Evolutionary conservation across 2,797 vertebrate genomes (phyloP), one percentile per base, ranked within the genome.

Genomic region (Gobionotothen gibberifrons): DNA sequence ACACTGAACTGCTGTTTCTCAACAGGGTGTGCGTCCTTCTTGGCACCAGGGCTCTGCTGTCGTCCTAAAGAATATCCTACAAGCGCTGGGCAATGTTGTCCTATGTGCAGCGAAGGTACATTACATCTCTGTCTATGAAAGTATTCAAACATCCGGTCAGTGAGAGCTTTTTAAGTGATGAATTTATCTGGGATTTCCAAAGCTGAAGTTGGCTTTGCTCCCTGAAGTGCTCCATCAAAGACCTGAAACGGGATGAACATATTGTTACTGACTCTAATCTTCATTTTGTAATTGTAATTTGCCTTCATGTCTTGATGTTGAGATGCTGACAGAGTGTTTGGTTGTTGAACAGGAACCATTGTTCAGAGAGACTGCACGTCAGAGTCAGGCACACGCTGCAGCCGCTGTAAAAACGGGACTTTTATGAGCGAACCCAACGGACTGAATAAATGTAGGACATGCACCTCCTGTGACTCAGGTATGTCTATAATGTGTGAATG

Each of bases 371-470:
- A 89, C 67, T 93, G 90, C 9, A 44, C 4, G 0, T 1, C 0
- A 0, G 5, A 44, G 0, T 60, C 0, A 0, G 84, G 82, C 3
- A 87, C 88, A 3, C 4, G 0, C 0, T 92, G 90, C 9, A 12
- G 1, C 7, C 10, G 32, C 0, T 92, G 91, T 63, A 1, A 1
- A 0, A 1, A 0, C 0, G 59, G 57, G 17, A 89, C 76, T 0
- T 93, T 39, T 7, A 91, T 88, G 58, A 78, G 74, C 40, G 0
- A 61, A 13, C 74, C 75, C 3, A 93, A 66, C 12, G 81, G 84
- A 0, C 17, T 82, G 1, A 8, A 0, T 0, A 14, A 1, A 0
- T 90, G 89, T 9, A 60, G 79, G 22, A 0, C 5, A n/a, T 92
- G 90, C 53, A 52, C 15, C 9, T 9, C 44, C 44, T 93, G 91